Evolutionary conservation across 1,140 invertebrate genomes (phyloP).

Genomic region (Pemphigus obesinymphae): DNA sequence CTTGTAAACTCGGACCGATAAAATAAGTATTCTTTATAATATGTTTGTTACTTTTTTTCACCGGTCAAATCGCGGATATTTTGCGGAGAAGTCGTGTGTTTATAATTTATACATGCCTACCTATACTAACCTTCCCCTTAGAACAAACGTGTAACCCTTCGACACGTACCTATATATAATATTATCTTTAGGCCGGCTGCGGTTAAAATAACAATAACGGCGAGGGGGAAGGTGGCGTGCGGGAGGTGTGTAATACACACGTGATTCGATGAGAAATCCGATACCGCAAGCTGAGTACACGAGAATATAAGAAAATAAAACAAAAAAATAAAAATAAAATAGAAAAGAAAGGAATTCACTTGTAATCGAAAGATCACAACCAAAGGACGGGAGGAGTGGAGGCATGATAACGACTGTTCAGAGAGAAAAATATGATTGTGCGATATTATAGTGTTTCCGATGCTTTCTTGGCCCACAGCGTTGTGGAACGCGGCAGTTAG

Average conservation of each 20-base stretch:
- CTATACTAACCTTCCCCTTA: background rate
- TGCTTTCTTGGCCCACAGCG: background rate
- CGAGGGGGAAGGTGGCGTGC: background rate
- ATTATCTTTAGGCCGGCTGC: background rate
- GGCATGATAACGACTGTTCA: background rate
- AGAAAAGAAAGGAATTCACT: background rate
- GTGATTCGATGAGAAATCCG: background rate
- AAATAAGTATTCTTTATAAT: too few relatives aligned
- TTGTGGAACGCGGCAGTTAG: background rate
- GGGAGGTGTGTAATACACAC: background rate
- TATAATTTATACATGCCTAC: too few relatives aligned
- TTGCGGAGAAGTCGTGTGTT: background rate
- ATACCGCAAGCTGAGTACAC: background rate
- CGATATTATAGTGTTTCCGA: background rate
- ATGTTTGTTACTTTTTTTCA: background rate
- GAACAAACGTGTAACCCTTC: background rate
- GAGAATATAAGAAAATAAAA: background rate
- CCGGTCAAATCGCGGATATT: background rate
- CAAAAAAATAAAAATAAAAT: background rate
- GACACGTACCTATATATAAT: background rate
- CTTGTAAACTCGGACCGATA: background rate
- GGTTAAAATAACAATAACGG: background rate
- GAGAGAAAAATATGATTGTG: background rate
- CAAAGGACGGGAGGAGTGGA: background rate
- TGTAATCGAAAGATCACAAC: background rate